These are phyloP conservation scores for Pogonus chalceus DNA, from an alignment of 1,140 invertebrate species.

Conservation along the genomic window DNA sequence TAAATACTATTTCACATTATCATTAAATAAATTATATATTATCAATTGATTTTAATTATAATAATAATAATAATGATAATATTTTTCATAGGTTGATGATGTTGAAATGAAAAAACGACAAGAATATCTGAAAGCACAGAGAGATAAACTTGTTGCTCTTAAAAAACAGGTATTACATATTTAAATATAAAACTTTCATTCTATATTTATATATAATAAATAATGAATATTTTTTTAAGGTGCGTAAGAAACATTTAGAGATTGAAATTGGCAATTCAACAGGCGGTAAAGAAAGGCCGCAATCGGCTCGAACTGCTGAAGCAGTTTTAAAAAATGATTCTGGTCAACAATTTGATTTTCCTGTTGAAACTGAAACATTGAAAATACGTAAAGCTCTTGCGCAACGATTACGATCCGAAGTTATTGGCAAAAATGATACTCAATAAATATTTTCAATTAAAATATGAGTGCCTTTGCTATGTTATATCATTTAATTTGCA, in stretches of 20 bases:
- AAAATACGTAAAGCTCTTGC: slow-evolving; percentile 73
- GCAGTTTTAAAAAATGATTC: slow-evolving; percentile 42
- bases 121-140: slow-evolving; percentile 73
- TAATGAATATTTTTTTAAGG: no score
- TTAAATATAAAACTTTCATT: no score
- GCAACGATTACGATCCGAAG: slow-evolving; percentile 71
- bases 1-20: no score
- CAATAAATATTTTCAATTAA: neutral
- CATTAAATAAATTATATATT: no score
- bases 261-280: slow-evolving; percentile 32
- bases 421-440: slow-evolving; percentile 38
- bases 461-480: no score
- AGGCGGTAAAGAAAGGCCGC: slow-evolving; percentile 41
- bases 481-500: no score
- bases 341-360: slow-evolving; percentile 13
- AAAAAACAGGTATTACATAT: slow-evolving; percentile 81
- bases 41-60: no score
- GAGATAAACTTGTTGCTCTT: slow-evolving; percentile 79
- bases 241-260: slow-evolving; percentile 66
- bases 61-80: neutral
- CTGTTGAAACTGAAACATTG: slow-evolving; percentile 48
- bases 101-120: slow-evolving; percentile 70
- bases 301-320: slow-evolving; percentile 58
- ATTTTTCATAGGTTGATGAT: slow-evolving; percentile 32
- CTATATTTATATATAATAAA: no score